These are phyloP conservation scores for Tarsius wallacei DNA, from an alignment of 2,797 vertebrate species.

Conservation along the genomic window DNA sequence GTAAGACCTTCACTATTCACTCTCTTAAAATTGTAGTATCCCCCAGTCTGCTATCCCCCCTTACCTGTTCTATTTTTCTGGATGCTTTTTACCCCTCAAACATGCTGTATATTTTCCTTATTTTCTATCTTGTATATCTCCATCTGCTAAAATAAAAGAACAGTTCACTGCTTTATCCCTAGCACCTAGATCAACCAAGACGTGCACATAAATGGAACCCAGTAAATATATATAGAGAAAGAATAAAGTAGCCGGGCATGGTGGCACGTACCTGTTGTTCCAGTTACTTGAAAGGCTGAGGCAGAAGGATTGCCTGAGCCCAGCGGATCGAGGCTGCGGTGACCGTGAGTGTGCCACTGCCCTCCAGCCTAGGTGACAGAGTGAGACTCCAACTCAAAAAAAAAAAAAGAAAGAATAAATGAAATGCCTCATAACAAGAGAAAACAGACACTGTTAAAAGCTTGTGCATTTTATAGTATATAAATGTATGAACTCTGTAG, in stretches of 20 bases:
- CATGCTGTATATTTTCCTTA: not conserved
- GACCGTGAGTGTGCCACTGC: no score
- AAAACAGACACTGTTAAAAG: not conserved
- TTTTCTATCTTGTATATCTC: conserved; percentile 3
- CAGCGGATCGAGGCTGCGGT: no score
- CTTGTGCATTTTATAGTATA: not conserved
- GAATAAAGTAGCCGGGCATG: not conserved
- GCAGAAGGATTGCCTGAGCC: no score
- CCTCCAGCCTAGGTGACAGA: no score
- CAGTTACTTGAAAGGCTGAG: no score
- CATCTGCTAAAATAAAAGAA: conserved; percentile 29
- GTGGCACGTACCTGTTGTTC: no score
- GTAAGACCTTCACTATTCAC: not conserved
- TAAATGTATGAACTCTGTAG: not conserved
- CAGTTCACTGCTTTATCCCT: not conserved
- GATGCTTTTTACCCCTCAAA: not conserved
- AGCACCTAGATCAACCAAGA: not conserved
- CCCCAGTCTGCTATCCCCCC: not conserved
- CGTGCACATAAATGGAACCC: not conserved
- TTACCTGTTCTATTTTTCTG: conserved; percentile 7
- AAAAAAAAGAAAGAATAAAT: not conserved
- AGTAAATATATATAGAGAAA: conserved; percentile 30
- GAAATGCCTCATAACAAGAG: not conserved
- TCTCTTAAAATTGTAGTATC: not conserved
- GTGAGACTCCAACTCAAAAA: no score